A percentile compares a stretch with the other conserved stretches of the same genome.
Evolutionary conservation across 1,140 invertebrate species (phyloP).

Genomic region (Glossosoma conforme): DNA sequence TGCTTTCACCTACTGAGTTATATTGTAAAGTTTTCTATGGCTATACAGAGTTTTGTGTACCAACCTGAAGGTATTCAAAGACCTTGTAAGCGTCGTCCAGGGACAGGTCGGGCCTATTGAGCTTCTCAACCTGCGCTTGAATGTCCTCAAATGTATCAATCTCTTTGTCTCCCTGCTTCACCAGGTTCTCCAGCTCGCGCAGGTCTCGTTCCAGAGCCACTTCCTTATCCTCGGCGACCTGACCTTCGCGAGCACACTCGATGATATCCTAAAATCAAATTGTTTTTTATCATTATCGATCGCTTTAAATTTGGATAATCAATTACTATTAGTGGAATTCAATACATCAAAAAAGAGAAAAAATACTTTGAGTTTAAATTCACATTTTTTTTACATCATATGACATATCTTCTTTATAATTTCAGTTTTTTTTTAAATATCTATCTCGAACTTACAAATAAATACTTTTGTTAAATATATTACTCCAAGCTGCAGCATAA

Average conservation of each 20-base stretch:
- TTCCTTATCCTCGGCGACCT: slow-evolving; percentile 71
- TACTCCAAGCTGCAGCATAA: too few species aligned
- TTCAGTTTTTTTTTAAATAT: too few species aligned
- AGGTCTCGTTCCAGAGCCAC: slow-evolving; percentile 77
- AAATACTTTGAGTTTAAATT: too few species aligned
- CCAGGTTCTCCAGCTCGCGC: slow-evolving; percentile 61
- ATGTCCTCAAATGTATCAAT: slow-evolving; percentile 71
- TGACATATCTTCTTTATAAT: too few species aligned
- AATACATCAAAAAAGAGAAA: too few species aligned
- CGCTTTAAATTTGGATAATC: slow-evolving; percentile 4
- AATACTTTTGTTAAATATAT: too few species aligned
- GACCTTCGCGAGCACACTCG: slow-evolving; percentile 74
- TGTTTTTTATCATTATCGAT: slow-evolving; percentile 12
- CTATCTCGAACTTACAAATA: too few species aligned
- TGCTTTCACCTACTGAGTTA: too few species aligned
- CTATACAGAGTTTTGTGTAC: too few species aligned
- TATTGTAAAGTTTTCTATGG: too few species aligned
- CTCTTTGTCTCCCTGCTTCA: slow-evolving; percentile 69
- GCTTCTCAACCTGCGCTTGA: slow-evolving; percentile 62
- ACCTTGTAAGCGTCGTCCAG: slow-evolving; percentile 68
- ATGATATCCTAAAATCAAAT: slow-evolving; percentile 72
- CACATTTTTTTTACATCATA: too few species aligned
- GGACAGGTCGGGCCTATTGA: slow-evolving; percentile 60
- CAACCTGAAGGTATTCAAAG: slow-evolving; percentile 68
- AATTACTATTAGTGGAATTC: too few species aligned